Base-by-base conservation (phyloP, 2,113 vertebrate genomes). In the Tiliqua scincoides region DNA sequence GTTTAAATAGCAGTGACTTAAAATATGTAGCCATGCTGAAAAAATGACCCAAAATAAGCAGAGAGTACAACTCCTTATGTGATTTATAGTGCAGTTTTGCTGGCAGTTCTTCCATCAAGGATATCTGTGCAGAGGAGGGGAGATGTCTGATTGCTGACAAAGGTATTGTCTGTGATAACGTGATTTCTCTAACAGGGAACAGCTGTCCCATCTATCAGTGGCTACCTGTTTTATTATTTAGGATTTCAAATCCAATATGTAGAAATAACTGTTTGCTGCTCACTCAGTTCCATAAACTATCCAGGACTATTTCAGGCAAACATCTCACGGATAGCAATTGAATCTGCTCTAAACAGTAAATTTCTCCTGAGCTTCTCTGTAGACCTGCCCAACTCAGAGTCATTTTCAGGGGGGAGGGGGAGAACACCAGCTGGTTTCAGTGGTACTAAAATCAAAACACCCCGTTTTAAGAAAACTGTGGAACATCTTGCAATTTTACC, bases 81-180 rank as follows among this genome's bases (percentile, higher is more conserved):
- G 93, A 96, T 94, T 96, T 95, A 95, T 90, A 88, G 73, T 61
- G 86, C 81, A 87, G 85, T 90, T 43, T 93, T 93, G 88, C 91
- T 91, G 91, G 70, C 78, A 93, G 54, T 62, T 79, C 84, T 93
- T 92, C 82, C 87, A 94, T 93, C 86, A 91, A 90, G 17, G 2
- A 89, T 88, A 89, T 93, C 82, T 89, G 89, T 93, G 86, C 83
- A 89, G 75, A 76, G 43, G 75, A 76, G 43, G 43, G 43, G 43
- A 48, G 91, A 95, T 96, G 88, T 90, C 92, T 85, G 88, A 87
- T 2, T 93, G 89, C 92, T 96, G 95, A 94, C 94, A 95, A 89
- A 89, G 95, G 85, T 73, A 85, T 91, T 91, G 77, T 89, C 94
- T 37, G 37, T 93, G 88, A 91, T 87, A 93, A 93, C 90, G 67